Conservation (phyloP, 2,113 vertebrate genomes). For the Rhinichthys klamathensis region DNA sequence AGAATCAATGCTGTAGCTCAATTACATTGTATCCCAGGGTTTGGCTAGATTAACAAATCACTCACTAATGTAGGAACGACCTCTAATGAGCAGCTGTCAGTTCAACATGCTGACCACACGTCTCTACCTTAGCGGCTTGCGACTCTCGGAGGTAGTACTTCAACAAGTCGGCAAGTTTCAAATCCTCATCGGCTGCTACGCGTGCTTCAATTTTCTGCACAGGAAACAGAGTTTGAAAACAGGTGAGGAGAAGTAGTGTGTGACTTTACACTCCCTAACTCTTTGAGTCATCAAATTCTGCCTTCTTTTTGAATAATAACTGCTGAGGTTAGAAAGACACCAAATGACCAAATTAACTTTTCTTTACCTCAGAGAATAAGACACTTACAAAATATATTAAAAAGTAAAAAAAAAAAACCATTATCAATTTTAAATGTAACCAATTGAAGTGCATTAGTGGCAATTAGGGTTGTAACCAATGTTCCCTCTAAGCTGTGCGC, state of each 20-base stretch:
- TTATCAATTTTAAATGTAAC: too few species aligned
- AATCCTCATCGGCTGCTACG: conserved; percentile 95
- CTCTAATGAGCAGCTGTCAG: not conserved
- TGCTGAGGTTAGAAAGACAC: conserved; percentile 25
- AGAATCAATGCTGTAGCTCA: not conserved
- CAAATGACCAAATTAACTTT: not conserved
- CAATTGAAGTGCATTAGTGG: not conserved
- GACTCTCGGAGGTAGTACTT: conserved; percentile 98
- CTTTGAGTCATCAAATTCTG: not conserved
- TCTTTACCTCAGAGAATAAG: not conserved
- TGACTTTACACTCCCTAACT: conserved; percentile 14
- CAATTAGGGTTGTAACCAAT: too few species aligned
- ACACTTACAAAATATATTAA: not conserved
- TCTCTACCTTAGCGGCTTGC: conserved; percentile 93
- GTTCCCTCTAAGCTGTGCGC: too few species aligned
- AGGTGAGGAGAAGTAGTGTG: conserved; percentile 18
- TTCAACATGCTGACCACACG: conserved; percentile 5
- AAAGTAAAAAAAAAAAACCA: too few species aligned
- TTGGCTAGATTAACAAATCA: not conserved
- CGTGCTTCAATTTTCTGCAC: conserved; percentile 95
- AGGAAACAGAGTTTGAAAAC: conserved; percentile 42
- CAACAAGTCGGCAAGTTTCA: conserved; percentile 96
- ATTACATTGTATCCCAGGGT: not conserved
- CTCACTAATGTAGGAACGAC: not conserved
- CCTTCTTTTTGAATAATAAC: not conserved